phyloP scores from a whole-genome alignment of 2,888 invertebrate species.

The Ephialtes manifestator region DNA sequence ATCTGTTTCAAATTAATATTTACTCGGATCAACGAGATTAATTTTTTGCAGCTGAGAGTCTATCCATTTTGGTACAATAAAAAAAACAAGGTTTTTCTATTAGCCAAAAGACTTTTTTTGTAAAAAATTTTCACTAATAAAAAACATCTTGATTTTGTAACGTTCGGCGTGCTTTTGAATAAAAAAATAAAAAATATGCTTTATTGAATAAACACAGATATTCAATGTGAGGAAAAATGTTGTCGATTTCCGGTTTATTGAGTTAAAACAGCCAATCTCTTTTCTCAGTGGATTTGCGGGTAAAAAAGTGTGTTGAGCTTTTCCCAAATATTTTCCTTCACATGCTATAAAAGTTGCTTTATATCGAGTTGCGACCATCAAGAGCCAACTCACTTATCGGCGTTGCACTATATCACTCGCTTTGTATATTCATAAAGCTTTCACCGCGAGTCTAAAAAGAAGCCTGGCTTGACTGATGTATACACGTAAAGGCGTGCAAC shows the following conservation, averaged over 20 bases:
- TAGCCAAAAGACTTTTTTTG: too few relatives aligned
- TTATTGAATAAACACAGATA: too few relatives aligned
- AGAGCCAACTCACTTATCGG: conserved; percentile 43
- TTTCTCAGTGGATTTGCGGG: background rate
- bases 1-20: too few relatives aligned
- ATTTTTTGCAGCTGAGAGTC: too few relatives aligned
- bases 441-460: conserved; percentile 27
- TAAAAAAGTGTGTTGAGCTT: background rate
- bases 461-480: conserved; percentile 14
- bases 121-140: too few relatives aligned
- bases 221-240: background rate
- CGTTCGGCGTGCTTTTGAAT: too few relatives aligned
- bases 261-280: background rate
- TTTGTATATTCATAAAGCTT: conserved; percentile 45
- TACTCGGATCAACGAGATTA: too few relatives aligned
- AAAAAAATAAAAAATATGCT: background rate
- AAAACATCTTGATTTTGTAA: too few relatives aligned
- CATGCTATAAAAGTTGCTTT: conserved; percentile 1
- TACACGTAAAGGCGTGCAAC: conserved; percentile 19
- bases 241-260: background rate
- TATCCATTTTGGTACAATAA: background rate
- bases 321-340: background rate
- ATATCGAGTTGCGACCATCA: conserved; percentile 35
- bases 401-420: conserved; percentile 25
- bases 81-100: background rate